These are phyloP conservation scores for Dione juno DNA, from an alignment of 2,888 invertebrate genomes.

Conservation along the genomic window DNA sequence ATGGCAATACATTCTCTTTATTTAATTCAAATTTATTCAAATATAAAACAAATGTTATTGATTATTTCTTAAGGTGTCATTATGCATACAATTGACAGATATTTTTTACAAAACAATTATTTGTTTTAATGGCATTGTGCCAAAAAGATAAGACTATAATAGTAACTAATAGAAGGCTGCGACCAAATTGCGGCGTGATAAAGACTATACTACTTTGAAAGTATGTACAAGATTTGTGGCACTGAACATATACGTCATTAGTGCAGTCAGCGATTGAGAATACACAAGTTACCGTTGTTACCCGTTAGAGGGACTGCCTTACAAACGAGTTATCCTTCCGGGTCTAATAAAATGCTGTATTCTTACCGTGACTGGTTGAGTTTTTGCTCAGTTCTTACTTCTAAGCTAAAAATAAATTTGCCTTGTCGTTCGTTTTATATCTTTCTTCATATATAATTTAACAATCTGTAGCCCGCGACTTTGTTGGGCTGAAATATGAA, in stretches of 20 bases:
- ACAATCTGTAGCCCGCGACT: no score
- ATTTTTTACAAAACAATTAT: no score
- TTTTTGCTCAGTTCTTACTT: slow-evolving; percentile 32
- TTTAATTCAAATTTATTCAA: no score
- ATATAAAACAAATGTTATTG: no score
- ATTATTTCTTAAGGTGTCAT: no score
- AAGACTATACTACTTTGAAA: slow-evolving; percentile 12
- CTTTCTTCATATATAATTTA: background rate
- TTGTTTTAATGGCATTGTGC: background rate
- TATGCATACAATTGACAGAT: no score
- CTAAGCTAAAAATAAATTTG: slow-evolving; percentile 3
- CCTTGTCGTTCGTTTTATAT: slow-evolving; percentile 1
- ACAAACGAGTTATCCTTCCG: slow-evolving; percentile 53
- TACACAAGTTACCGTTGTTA: slow-evolving; percentile 57
- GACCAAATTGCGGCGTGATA: slow-evolving; percentile 5
- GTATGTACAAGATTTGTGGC: slow-evolving; percentile 11
- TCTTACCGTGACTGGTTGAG: slow-evolving; percentile 40
- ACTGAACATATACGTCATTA: slow-evolving; percentile 48
- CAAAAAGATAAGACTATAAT: background rate
- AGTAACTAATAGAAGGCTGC: background rate
- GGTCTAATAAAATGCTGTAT: slow-evolving; percentile 46
- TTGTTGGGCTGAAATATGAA: no score
- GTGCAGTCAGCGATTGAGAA: slow-evolving; percentile 55
- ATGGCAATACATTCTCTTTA: no score
- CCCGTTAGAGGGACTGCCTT: slow-evolving; percentile 56